Evolutionary conservation across 2,888 invertebrate genomes (phyloP), one percentile per base, ranked within the genome.

Genomic region (Ceriagrion tenellum): DNA sequence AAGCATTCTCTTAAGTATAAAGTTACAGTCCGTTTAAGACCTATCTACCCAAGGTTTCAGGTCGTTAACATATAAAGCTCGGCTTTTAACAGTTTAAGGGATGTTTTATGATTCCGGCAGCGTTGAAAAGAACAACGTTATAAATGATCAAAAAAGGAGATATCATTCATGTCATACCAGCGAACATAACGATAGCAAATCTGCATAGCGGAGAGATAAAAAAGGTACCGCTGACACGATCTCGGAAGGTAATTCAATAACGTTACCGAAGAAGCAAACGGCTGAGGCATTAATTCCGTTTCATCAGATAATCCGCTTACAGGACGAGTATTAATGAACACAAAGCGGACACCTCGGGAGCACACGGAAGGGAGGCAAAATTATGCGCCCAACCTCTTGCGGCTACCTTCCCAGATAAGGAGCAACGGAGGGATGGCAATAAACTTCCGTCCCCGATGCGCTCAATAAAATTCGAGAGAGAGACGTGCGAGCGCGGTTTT

Each of bases 231-330:
- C 81, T 35, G 81, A 81, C 81, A 81, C 35, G 81, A 81, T 81
- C 81, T 81, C 30, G 13, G 81, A 81, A 30, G 30, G 81, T 81
- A 35, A 81, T 81, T 81, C 81, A 81, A 81, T 81, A 81, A 81
- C 16, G 81, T 81, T 81, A 81, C 81, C 81, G 81, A 81, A 81
- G 81, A 81, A 8, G 81, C 81, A 16, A 69, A 35, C 35, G 81
- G 81, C 81, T 16, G 35, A 26, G 81, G 81, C 81, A 81, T 35
- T 81, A 81, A 81, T 81, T 81, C 81, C 1, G 81, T 81, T 35
- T 35, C 81, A 81, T 81, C 81, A 81, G 81, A 81, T 81, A 81
- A 81, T 81, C 81, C 81, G 81, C 81, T 81, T 81, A 81, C 81
- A 30, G 81, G 16, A 35, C 81, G 81, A 81, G 81, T 81, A 81